These are phyloP conservation scores for Drosophila tropicalis DNA, from an alignment of 1,140 invertebrate species.

Conservation along the genomic window DNA sequence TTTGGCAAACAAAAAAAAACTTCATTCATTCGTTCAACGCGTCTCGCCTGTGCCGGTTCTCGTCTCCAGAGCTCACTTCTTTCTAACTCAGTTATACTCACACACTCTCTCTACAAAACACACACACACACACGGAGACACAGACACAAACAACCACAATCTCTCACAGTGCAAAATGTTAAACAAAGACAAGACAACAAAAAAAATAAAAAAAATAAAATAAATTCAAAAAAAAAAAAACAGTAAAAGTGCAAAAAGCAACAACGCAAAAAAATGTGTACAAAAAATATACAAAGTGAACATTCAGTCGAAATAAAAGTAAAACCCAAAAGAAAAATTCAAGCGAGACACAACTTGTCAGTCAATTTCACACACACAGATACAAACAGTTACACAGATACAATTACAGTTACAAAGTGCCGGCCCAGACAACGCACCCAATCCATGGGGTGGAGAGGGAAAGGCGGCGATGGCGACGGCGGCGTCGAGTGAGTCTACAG, in stretches of 20 bases:
- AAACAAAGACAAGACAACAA: conserved; percentile 60
- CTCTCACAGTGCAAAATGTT: conserved; percentile 53
- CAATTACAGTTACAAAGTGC: conserved; percentile 58
- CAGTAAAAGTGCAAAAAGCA: conserved; percentile 17
- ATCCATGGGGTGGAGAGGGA: conserved; percentile 6
- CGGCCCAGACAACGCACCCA: conserved; percentile 67
- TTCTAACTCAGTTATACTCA: conserved; percentile 23
- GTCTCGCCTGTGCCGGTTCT: conserved; percentile 70
- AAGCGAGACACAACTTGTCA: conserved; percentile 55
- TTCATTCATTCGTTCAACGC: conserved; percentile 76
- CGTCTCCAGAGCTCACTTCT: conserved; percentile 40
- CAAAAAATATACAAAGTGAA: conserved; percentile 40
- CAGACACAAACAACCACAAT: conserved; percentile 1
- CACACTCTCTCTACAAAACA: conserved; percentile 18
- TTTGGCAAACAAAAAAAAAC: conserved; percentile 39
- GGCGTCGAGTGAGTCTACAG: conserved; percentile 48
- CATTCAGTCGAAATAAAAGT: conserved; percentile 35
- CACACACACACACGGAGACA: conserved; percentile 23
- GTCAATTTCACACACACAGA: conserved; percentile 40
- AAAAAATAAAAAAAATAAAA: conserved; percentile 20
- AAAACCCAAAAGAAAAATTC: conserved; percentile 39
- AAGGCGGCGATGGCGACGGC: conserved; percentile 24
- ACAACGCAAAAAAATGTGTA: conserved; percentile 15
- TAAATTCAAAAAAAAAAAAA: conserved; percentile 41
- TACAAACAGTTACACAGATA: conserved; percentile 33